Percentiles rank a stretch among this genome's conserved stretches.
Evolutionary conservation across 1,140 invertebrate genomes (phyloP).

Genomic region (Anastrepha ludens): DNA sequence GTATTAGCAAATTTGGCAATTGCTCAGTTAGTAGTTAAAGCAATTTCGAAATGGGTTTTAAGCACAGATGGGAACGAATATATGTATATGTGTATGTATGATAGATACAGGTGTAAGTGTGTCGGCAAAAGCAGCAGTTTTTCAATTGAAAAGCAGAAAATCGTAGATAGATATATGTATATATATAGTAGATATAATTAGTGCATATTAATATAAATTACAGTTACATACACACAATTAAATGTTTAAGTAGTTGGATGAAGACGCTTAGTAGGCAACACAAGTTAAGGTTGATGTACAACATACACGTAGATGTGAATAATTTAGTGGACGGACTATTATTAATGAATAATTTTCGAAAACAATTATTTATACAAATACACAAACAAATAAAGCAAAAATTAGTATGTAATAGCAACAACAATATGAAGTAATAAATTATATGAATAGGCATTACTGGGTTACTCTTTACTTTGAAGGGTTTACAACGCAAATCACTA

Average conservation of each 20-base stretch:
- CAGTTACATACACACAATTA: neutral
- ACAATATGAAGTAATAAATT: neutral
- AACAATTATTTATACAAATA: constrained; percentile 4
- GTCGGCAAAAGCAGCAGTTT: constrained; percentile 27
- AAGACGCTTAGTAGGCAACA: constrained; percentile 30
- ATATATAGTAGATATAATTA: neutral
- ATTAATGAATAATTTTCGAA: neutral
- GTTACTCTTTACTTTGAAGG: neutral
- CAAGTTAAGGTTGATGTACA: constrained; percentile 38
- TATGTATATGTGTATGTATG: neutral
- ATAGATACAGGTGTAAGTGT: neutral
- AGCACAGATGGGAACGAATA: neutral
- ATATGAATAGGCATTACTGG: neutral
- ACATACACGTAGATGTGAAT: neutral
- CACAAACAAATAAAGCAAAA: neutral
- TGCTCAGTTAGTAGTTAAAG: neutral
- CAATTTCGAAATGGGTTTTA: constrained; percentile 1
- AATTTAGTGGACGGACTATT: neutral
- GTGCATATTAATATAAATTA: constrained; percentile 9
- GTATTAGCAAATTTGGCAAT: too few relatives aligned
- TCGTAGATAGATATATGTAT: neutral
- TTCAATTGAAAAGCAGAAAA: constrained; percentile 10
- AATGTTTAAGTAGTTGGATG: neutral
- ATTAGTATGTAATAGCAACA: constrained; percentile 1
- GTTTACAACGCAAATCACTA: constrained; percentile 19